phyloP scores from a whole-genome alignment of 2,888 invertebrate species.

The Agonopterix arenella region DNA sequence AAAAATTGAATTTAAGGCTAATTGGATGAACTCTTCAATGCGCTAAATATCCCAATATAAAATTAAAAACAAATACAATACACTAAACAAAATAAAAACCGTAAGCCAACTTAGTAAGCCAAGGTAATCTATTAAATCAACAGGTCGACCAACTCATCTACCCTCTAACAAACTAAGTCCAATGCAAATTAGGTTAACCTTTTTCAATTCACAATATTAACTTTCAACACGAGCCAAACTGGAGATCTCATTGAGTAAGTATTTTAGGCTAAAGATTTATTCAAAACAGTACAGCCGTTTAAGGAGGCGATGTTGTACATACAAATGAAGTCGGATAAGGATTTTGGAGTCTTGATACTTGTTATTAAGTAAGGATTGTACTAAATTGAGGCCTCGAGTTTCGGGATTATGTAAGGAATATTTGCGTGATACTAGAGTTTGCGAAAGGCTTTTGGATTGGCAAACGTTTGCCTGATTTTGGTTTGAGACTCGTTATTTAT shows the following conservation, averaged over 20 bases:
- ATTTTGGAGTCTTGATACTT: neutral
- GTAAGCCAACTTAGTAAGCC: too few species aligned
- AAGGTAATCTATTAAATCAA: constrained; percentile 11
- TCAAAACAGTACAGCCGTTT: constrained; percentile 58
- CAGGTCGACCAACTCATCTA: constrained; percentile 24
- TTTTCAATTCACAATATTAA: constrained; percentile 61
- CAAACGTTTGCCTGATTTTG: too few species aligned
- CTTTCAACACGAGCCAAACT: constrained; percentile 44
- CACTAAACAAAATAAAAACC: too few species aligned
- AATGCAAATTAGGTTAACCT: constrained; percentile 60
- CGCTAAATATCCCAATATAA: too few species aligned
- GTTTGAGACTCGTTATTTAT: too few species aligned
- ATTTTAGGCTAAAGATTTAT: constrained; percentile 60
- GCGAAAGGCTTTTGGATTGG: too few species aligned
- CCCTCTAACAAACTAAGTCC: constrained; percentile 24
- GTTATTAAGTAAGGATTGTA: neutral
- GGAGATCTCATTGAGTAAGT: constrained; percentile 58
- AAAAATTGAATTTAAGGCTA: too few species aligned
- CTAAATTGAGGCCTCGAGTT: too few species aligned
- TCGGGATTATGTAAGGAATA: too few species aligned
- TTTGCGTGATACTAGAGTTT: too few species aligned
- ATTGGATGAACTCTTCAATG: too few species aligned
- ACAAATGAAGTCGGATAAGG: constrained; percentile 37
- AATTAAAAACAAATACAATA: too few species aligned
- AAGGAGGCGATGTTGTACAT: constrained; percentile 33